Conservation (phyloP, 2,888 invertebrate species). For the Pristionchus entomophagus region DNA sequence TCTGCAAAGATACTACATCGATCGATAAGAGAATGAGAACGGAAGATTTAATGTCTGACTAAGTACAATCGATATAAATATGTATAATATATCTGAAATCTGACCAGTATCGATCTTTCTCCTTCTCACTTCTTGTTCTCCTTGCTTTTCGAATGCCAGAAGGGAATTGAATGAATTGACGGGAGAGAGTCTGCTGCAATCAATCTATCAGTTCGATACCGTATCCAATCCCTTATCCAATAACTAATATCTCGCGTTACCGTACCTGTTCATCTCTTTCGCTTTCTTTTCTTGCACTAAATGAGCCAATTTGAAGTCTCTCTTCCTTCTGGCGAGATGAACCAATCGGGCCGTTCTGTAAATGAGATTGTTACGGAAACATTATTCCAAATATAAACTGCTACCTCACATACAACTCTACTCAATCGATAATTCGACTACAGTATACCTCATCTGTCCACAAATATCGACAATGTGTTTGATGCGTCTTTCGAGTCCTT, state of each 20-base stretch:
- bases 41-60: neutral
- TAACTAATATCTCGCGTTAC: neutral
- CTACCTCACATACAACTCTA: neutral
- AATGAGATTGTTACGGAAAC: neutral
- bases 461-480: neutral
- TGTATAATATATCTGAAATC: neutral
- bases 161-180: conserved; percentile 21
- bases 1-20: neutral
- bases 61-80: neutral
- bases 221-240: neutral
- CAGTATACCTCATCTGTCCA: conserved; percentile 34
- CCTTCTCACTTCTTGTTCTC: conserved; percentile 17
- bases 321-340: neutral
- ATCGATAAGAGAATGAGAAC: neutral
- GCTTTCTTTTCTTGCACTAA: neutral
- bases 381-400: neutral
- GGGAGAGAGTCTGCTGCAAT: conserved; percentile 17
- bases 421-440: neutral
- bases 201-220: neutral
- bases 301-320: neutral
- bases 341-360: neutral
- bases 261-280: neutral
- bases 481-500: conserved; percentile 33
- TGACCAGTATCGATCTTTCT: conserved; percentile 24
- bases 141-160: neutral